A percentile compares a stretch with the other conserved stretches of the same genome.
phyloP scores from a whole-genome alignment of 2,888 invertebrate species.

The Temnothorax ravouxi region DNA sequence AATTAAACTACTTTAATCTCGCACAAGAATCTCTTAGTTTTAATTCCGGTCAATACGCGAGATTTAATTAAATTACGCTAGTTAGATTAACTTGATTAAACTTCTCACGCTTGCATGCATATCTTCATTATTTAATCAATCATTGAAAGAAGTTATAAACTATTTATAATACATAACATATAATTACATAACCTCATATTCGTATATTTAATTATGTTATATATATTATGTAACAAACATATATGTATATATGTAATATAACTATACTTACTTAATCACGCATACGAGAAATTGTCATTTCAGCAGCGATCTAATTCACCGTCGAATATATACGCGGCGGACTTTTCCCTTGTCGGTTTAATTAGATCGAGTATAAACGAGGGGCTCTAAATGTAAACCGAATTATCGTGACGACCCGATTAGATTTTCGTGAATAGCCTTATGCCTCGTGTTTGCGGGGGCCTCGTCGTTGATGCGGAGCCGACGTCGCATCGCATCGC shows the following conservation, averaged over 20 bases:
- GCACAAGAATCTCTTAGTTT: constrained; percentile 27
- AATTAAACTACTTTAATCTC: constrained; percentile 41
- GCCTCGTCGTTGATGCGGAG: constrained; percentile 25
- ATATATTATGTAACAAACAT: neutral
- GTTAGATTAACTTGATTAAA: neutral
- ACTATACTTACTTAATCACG: constrained; percentile 9
- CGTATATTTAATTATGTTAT: neutral
- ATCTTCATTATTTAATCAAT: constrained; percentile 10
- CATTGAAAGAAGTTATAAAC: neutral
- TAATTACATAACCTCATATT: neutral
- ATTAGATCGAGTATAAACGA: constrained; percentile 61
- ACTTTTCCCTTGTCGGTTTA: constrained; percentile 35
- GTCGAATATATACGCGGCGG: constrained; percentile 15
- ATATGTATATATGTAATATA: neutral
- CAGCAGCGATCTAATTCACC: constrained; percentile 13
- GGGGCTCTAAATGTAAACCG: constrained; percentile 63
- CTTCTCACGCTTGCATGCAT: neutral
- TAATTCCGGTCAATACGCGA: constrained; percentile 32
- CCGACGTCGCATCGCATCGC: constrained; percentile 26
- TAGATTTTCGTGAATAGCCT: constrained; percentile 58
- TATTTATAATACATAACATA: neutral
- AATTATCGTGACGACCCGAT: constrained; percentile 66
- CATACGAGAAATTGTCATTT: constrained; percentile 6
- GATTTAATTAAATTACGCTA: constrained; percentile 18
- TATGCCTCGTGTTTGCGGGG: constrained; percentile 36